Base-by-base conservation (phyloP, 1,140 invertebrate species). In the Hormaphis cornu region DNA sequence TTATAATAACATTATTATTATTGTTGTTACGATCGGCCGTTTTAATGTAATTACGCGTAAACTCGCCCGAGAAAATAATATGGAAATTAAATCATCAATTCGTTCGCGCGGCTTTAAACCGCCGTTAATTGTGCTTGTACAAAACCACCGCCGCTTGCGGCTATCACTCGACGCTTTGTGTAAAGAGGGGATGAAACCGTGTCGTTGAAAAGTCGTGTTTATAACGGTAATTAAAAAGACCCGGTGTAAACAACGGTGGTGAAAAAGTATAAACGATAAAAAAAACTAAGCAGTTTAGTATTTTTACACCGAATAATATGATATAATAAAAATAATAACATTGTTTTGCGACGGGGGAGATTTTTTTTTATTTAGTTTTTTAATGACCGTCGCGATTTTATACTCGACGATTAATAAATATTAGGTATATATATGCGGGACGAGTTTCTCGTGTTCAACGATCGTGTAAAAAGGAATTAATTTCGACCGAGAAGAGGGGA, bases 41-140 rank as follows among this genome's bases (percentile, higher is more conserved):
- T 35, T 54, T 37, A 14, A 54, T 12, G 30, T 33, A 33, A 53
- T 53, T 53, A 53, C 16, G 18, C n/a, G n/a, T n/a, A n/a, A n/a
- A n/a, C n/a, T 12, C 3, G 52, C 33, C 18, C 28, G 52, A 20
- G 37, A 58, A n/a, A n/a, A n/a, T n/a, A n/a, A 58, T 58, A 58
- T 58, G 54, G 54, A 58, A 58, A 58, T 58, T 58, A 37, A n/a
- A 33, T 33, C 37, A 58, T 56, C 40, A 58, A 40, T 58, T 58
- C 54, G 18, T 40, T 58, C 20, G 22, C 30, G 18, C 18, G 2
- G 44, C 14, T 33, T 20, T 40, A 37, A 58, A 58, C 54, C 24
- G 54, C 40, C 42, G 58, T 61, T 61, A 61, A 61, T 58, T 58
- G 54, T 58, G 54, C 54, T 58, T 58, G 54, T 58, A 58, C 37